Base-by-base conservation (phyloP, 2,113 vertebrate genomes). In the Talpa occidentalis region DNA sequence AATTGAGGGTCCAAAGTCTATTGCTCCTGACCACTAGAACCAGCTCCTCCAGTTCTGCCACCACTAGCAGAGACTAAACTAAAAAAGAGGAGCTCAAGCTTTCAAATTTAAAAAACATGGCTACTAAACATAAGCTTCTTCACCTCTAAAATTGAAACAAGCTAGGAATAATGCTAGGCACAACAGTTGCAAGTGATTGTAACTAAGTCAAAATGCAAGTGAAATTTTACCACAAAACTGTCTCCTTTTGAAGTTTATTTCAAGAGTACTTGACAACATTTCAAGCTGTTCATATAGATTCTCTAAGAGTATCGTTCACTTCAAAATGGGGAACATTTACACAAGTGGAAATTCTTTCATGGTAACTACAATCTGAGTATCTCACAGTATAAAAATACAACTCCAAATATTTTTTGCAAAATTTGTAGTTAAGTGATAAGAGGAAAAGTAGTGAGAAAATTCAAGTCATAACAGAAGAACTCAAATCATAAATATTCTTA, bases 161-260 rank as follows among this genome's bases (percentile, higher is more conserved):
- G 30, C 62, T 60, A 70, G 35, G 17, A 77, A 88, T 86, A 92
- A 86, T 6, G 62, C 40, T 2, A 88, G 67, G 77, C 81, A 88
- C 56, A 92, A 91, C 67, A 93, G 44, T 93, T 86, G 88, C 81
- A 91, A 88, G 54, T 67, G 30, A 62, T 32, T 69, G 1, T 35
- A 90, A 87, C 73, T 88, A 54, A 72, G 88, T 86, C 89, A 94
- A 95, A 93, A 62, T 86, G 52, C 56, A 95, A 94, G 94, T 95
- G 49, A 95, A 94, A 96, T 84, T 88, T 88, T 67, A 90, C 16
- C n/a, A 40, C 62, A 74, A 82, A 59, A n/a, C 44, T 40, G 56
- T 88, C 44, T 76, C 89, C 72, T 93, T 64, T 49, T 94, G 77
- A 95, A 86, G 83, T 95, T 88, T 89, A 95, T 87, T 67, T 95